phyloP scores from a whole-genome alignment of 2,888 invertebrate species.

The Leptinotarsa peninsularis region DNA sequence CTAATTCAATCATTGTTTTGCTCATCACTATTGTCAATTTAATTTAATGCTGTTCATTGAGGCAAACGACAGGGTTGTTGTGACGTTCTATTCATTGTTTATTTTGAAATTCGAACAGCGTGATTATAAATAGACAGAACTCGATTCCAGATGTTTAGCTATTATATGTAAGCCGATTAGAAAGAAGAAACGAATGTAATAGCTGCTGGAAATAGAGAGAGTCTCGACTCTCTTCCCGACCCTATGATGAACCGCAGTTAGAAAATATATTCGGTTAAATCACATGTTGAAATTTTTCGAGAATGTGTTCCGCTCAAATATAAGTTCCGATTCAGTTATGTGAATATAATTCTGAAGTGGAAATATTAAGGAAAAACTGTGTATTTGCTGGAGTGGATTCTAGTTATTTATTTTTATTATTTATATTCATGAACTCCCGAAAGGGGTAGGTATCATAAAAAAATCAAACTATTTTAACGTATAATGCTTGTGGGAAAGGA shows the following conservation, averaged over 20 bases:
- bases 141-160: conserved; percentile 15
- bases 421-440: no score
- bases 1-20: no score
- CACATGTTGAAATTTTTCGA: neutral
- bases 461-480: no score
- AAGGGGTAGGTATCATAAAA: no score
- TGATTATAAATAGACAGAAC: conserved; percentile 12
- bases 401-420: no score
- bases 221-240: neutral
- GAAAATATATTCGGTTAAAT: neutral
- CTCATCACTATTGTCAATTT: no score
- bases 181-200: conserved; percentile 11
- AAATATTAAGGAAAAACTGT: neutral
- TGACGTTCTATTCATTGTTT: conserved; percentile 11
- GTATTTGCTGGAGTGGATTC: no score
- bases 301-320: neutral
- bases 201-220: conserved; percentile 17
- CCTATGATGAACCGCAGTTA: conserved; percentile 1
- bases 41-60: neutral
- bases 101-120: neutral
- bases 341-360: neutral
- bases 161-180: conserved; percentile 5
- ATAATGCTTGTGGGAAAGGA: no score
- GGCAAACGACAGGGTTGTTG: neutral
- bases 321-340: neutral